These are phyloP conservation scores for Crenichthys baileyi DNA, from an alignment of 2,797 vertebrate genomes.

Conservation along the genomic window DNA sequence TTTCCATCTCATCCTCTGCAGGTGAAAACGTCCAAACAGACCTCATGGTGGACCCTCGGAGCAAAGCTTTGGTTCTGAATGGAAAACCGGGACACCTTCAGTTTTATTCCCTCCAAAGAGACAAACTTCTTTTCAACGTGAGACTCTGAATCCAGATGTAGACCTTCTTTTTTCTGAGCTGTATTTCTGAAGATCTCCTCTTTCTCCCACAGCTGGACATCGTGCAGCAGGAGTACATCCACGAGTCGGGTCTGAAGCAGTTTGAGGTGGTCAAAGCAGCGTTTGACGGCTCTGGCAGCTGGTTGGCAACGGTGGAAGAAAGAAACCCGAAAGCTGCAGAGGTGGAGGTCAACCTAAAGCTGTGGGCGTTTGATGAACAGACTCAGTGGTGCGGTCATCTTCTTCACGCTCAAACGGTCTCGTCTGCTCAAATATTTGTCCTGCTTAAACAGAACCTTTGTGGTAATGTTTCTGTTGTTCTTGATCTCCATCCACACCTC, in stretches of 20 bases:
- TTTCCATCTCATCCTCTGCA: slow-evolving; percentile 43
- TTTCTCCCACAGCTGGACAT: slow-evolving; percentile 88
- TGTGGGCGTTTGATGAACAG: slow-evolving; percentile 87
- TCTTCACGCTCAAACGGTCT: neutral
- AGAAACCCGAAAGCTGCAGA: slow-evolving; percentile 77
- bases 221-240: slow-evolving; percentile 92
- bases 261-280: slow-evolving; percentile 87
- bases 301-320: slow-evolving; percentile 94
- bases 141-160: slow-evolving; percentile 51
- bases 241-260: slow-evolving; percentile 86
- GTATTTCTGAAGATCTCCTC: neutral
- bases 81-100: slow-evolving; percentile 96
- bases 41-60: slow-evolving; percentile 90
- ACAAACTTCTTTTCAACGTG: slow-evolving; percentile 94
- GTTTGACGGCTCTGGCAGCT: slow-evolving; percentile 81
- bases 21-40: slow-evolving; percentile 83
- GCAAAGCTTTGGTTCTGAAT: slow-evolving; percentile 93
- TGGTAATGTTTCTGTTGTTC: neutral
- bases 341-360: slow-evolving; percentile 88
- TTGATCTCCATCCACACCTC: neutral
- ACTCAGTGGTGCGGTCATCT: slow-evolving; percentile 85
- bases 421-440: no score
- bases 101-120: slow-evolving; percentile 92
- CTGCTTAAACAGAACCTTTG: neutral
- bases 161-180: neutral